Conservation (phyloP, 2,797 vertebrate species). For the Anableps anableps region DNA sequence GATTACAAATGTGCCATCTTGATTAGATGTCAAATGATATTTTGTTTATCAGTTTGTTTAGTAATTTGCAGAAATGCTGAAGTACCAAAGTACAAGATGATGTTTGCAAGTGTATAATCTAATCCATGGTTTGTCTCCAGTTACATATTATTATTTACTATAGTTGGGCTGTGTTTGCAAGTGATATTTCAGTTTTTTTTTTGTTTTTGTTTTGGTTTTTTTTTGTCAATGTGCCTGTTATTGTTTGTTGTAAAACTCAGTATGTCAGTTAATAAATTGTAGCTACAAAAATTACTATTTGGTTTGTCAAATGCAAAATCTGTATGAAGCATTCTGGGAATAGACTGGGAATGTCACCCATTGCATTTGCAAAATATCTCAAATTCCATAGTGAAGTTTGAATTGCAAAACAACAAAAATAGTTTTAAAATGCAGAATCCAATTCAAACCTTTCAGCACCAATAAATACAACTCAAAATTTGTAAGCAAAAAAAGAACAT, state of each 20-base stretch:
- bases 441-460: not conserved
- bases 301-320: not conserved
- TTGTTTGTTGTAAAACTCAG: slow-evolving; percentile 15
- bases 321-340: not conserved
- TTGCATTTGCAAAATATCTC: not conserved
- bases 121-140: slow-evolving; percentile 25
- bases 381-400: not conserved
- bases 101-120: slow-evolving; percentile 32
- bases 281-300: not conserved
- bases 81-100: slow-evolving; percentile 48
- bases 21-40: slow-evolving; percentile 34
- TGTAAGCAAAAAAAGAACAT: not conserved
- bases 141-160: slow-evolving; percentile 8
- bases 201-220: not conserved
- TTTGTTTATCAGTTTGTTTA: slow-evolving; percentile 19
- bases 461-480: not conserved
- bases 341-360: not conserved
- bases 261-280: slow-evolving; percentile 28
- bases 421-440: not conserved
- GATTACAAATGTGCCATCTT: slow-evolving; percentile 40
- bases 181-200: slow-evolving; percentile 20
- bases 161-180: slow-evolving; percentile 18
- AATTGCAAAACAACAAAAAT: not conserved
- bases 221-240: slow-evolving; percentile 18
- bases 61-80: slow-evolving; percentile 34